Evolutionary conservation across 2,113 vertebrate species (phyloP).

Genomic region (Microcebus tavaratra): DNA sequence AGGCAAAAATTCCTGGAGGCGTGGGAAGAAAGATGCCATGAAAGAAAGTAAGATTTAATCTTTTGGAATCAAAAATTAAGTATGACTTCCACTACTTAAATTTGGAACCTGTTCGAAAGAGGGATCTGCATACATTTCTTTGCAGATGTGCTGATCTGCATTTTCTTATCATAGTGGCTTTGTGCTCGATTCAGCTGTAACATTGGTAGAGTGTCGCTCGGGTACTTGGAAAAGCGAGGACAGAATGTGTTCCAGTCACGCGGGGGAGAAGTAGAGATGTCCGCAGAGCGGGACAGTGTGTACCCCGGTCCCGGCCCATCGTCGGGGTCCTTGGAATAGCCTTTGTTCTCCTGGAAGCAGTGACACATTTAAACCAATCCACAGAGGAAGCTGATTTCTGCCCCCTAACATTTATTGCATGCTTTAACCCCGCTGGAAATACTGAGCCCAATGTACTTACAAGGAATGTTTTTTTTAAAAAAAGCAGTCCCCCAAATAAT

Average conservation of each 20-base stretch:
- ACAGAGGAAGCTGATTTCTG: neutral
- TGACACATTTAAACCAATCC: neutral
- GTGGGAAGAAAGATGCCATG: neutral
- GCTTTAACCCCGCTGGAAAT: neutral
- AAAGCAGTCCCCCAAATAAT: neutral
- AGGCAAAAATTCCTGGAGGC: neutral
- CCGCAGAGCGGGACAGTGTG: accelerated
- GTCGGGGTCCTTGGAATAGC: accelerated
- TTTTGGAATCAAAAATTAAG: neutral
- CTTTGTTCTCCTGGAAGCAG: neutral
- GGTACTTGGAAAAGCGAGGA: neutral
- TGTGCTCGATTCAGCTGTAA: neutral
- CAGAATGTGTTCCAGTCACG: neutral
- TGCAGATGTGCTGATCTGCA: accelerated
- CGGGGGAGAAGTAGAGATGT: neutral
- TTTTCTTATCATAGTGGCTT: neutral
- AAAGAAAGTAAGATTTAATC: neutral
- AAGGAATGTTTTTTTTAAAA: neutral
- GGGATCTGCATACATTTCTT: accelerated
- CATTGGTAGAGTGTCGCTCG: neutral
- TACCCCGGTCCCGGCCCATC: accelerated
- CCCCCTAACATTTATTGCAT: neutral
- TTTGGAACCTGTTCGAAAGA: conserved; percentile 46
- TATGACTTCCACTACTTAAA: neutral
- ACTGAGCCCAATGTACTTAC: neutral